Evolutionary conservation across 2,113 vertebrate genomes (phyloP), one percentile per base, ranked within the genome.

Genomic region (Corynorhinus townsendii): DNA sequence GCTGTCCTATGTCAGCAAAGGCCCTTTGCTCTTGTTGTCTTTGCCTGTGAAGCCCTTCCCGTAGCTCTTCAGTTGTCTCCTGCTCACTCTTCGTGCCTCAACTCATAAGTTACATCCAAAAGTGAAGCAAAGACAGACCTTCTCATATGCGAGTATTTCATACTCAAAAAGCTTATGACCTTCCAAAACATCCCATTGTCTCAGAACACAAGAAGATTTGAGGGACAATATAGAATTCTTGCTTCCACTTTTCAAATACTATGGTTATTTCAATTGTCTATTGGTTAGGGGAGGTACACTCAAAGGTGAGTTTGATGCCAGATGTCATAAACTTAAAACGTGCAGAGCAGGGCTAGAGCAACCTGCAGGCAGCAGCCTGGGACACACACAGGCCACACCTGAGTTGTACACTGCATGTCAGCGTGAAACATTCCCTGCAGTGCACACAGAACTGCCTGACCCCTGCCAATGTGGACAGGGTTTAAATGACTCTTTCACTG

Each of bases 381-480:
- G 26, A 38, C 30, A 54, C 64, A 26, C 0, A 0, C 11, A 72
- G 33, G 35, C 28, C 22, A 16, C n/a, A 20, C 1, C 0, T 22
- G 26, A 26, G 43, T 22, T 33, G 26, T 17, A 2, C 5, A 3
- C 0, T 54, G 28, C 5, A 17, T 4, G 35, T 88, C 24, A 35
- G 11, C 6, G 68, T 86, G 52, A 85, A 54, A 73, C 17, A 16
- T 59, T 19, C 5, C 3, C 72, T 33, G 16, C 59, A n/a, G 6
- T 62, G n/a, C 2, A 16, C 49, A 47, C 15, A 54, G 43, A 89
- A 40, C 24, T 22, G 12, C 3, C 22, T n/a, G 2, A 40, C 43
- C 24, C 20, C 73, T 12, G 33, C 52, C 47, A 33, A 3, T 69
- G 49, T 30, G 12, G 24, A n/a, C 35, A 79, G 77, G 59, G 59